Evolutionary conservation across 2,888 invertebrate species (phyloP).

Genomic region (Macroteleia sp.): DNA sequence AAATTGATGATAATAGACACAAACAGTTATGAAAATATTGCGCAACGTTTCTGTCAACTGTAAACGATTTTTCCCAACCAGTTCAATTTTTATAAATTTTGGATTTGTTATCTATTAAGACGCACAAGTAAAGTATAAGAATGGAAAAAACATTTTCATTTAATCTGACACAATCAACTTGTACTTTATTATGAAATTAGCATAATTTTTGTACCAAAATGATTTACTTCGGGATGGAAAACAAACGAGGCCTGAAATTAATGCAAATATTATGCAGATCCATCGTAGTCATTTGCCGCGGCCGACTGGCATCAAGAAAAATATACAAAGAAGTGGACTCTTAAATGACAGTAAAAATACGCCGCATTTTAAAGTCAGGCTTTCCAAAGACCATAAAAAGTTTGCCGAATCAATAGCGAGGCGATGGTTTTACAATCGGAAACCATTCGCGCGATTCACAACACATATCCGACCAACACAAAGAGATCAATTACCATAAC

Average conservation of each 20-base stretch:
- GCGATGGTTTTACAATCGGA: neutral
- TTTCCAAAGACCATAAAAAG: slow-evolving; percentile 1
- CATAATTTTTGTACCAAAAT: slow-evolving; percentile 12
- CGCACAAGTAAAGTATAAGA: too few species aligned
- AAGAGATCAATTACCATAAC: slow-evolving; percentile 18
- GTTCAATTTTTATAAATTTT: too few species aligned
- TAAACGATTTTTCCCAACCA: too few species aligned
- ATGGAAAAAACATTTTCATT: neutral
- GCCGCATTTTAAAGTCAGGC: neutral
- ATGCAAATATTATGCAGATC: slow-evolving; percentile 24
- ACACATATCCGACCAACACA: neutral
- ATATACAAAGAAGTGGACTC: slow-evolving; percentile 2
- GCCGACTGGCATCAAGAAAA: neutral
- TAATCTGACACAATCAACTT: neutral
- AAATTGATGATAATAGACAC: too few species aligned
- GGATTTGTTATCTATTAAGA: too few species aligned
- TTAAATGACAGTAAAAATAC: neutral
- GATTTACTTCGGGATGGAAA: slow-evolving; percentile 5
- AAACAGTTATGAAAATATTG: too few species aligned
- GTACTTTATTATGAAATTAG: neutral
- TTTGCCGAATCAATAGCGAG: slow-evolving; percentile 17
- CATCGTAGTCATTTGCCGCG: neutral
- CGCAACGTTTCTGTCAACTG: too few species aligned
- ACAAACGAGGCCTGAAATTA: slow-evolving; percentile 1
- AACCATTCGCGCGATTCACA: neutral